Evolutionary conservation across 2,888 invertebrate genomes (phyloP).

Genomic region (Rhagonycha lutea): DNA sequence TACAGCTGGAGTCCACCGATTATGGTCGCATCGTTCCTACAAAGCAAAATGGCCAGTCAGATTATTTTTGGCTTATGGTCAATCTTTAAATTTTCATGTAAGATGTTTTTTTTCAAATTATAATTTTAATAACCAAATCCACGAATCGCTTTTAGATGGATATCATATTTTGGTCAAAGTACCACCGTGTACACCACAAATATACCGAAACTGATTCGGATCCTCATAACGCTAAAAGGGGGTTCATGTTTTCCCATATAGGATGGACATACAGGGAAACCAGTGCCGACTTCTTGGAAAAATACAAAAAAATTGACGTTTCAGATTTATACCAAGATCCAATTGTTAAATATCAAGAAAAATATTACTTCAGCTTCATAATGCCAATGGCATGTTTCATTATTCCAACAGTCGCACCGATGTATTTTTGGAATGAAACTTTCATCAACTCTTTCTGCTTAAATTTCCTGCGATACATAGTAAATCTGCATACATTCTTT

Average conservation of each 20-base stretch:
- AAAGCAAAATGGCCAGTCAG: constrained; percentile 67
- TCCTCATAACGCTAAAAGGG: neutral
- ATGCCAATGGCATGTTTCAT: neutral
- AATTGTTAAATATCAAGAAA: neutral
- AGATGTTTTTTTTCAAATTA: neutral
- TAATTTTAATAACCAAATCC: neutral
- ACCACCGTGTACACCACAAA: neutral
- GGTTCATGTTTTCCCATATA: neutral
- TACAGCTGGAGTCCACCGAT: constrained; percentile 70
- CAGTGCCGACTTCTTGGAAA: neutral
- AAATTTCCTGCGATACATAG: constrained; percentile 76
- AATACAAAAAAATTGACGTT: neutral
- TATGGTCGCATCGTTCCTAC: constrained; percentile 70
- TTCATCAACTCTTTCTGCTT: constrained; percentile 59
- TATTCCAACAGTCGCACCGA: neutral
- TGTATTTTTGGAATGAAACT: neutral
- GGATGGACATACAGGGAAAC: neutral
- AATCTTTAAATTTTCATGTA: neutral
- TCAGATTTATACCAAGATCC: neutral
- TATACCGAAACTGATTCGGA: neutral
- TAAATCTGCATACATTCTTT: constrained; percentile 86
- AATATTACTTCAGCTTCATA: neutral
- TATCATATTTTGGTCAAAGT: neutral
- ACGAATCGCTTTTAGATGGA: neutral
- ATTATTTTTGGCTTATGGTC: constrained; percentile 54